Base-by-base conservation (phyloP, 1,140 invertebrate species). In the Drosophila saltans region DNA sequence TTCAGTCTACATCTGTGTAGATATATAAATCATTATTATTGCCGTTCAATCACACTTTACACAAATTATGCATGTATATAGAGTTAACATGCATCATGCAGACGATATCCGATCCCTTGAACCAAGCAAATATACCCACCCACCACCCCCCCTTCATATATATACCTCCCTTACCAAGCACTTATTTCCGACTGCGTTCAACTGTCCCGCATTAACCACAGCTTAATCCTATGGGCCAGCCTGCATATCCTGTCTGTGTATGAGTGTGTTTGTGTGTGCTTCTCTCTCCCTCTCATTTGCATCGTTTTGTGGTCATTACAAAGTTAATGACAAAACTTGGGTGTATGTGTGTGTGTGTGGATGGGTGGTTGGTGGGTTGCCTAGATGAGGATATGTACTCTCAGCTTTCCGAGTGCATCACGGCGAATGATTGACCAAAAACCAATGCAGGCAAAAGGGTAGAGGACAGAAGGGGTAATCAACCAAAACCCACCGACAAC, bases 271-370 rank as follows among this genome's bases (percentile, higher is more conserved):
- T 62, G 10, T 30, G 8, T 62, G 10, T 48, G n/a, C 1, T 10
- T 39, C 9, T 26, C 26, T 24, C 8, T 28, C n/a, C 3, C 33
- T 57, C 24, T 61, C 60, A 79, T 78, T 79, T 74, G 65, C 77
- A 69, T 63, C 73, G 65, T 56, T 81, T 64, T 69, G 66, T 52
- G 69, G 58, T 64, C 55, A 77, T 81, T 81, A 73, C 66, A 69
- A 81, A 73, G 73, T 69, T 64, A 81, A 81, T 77, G 69, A 58
- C 74, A 63, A 62, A 81, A 81, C 79, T 81, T 69, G 58, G 67
- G 21, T 52, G 21, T 24, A 8, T 10, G 45, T 24, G 45, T 48
- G 16, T 48, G 21, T 48, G 21, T 8, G 45, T 52, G 45, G 8
- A 26, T 9, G 21, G 45, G 9, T 24, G 45, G 8, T 52, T 21